Percentiles rank a stretch among this genome's conserved stretches.
phyloP scores from a whole-genome alignment of 2,888 invertebrate genomes.

The Acrobeloides nanus region DNA sequence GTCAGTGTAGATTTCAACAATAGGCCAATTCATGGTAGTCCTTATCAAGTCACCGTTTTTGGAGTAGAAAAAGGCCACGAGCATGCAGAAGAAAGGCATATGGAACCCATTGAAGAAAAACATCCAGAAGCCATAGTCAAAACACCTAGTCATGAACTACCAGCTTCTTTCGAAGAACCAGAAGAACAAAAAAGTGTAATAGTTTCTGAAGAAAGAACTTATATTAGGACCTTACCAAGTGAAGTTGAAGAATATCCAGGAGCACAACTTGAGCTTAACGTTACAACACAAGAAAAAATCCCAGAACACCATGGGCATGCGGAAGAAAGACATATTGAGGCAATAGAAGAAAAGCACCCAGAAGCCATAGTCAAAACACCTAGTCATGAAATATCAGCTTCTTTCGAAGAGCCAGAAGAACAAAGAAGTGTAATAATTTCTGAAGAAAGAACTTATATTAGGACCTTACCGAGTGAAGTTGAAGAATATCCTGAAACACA shows the following conservation, averaged over 20 bases:
- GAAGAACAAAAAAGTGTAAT: not conserved
- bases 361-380: not conserved
- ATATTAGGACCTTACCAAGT: no score
- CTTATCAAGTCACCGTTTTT: conserved; percentile 35
- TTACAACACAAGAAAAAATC: not conserved
- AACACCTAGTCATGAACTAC: no score
- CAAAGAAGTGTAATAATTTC: no score
- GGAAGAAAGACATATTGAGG: not conserved
- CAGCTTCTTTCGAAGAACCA: conserved; percentile 5
- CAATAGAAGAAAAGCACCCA: not conserved
- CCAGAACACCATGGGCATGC: not conserved
- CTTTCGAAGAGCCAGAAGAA: no score
- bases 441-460: no score
- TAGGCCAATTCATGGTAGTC: conserved; percentile 62
- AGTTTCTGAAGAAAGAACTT: not conserved
- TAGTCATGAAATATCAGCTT: no score
- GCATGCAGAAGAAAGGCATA: conserved; percentile 19
- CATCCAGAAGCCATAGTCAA: conserved; percentile 1
- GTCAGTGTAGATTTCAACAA: conserved; percentile 49
- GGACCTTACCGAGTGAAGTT: no score
- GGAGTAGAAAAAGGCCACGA: conserved; percentile 34
- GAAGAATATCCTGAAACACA: not conserved
- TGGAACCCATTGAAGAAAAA: no score
- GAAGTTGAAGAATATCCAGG: not conserved
- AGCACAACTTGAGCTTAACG: not conserved